Percentiles rank a stretch among this genome's conserved stretches.
phyloP scores from a whole-genome alignment of 2,797 vertebrate genomes.

The Borostomias antarcticus region DNA sequence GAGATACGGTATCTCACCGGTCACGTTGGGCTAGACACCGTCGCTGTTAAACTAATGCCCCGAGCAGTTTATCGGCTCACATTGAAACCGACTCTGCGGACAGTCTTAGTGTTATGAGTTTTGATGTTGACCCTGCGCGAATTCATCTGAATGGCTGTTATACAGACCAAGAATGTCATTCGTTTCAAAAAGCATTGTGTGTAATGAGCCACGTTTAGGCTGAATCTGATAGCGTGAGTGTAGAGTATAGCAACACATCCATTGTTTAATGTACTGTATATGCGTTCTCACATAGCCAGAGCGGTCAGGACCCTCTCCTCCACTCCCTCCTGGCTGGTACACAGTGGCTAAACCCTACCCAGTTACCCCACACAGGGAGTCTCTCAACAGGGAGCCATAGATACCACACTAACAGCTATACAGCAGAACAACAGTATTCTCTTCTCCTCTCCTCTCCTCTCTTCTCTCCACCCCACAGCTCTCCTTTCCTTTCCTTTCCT shows the following conservation, averaged over 20 bases:
- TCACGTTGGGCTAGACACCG: conserved; percentile 17
- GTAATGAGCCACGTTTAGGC: background rate
- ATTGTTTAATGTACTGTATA: background rate
- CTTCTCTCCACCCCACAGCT: no score
- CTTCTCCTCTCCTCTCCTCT: conserved; percentile 13
- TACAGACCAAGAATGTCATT: background rate
- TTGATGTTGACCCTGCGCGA: conserved; percentile 28
- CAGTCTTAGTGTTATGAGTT: background rate
- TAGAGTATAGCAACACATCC: conserved; percentile 28
- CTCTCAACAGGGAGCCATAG: conserved; percentile 22
- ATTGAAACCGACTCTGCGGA: background rate
- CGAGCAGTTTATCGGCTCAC: conserved; percentile 1
- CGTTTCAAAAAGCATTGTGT: background rate
- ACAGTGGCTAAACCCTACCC: conserved; percentile 39
- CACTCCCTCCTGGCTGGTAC: conserved; percentile 36
- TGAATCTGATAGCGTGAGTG: background rate
- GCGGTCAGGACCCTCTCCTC: conserved; percentile 36
- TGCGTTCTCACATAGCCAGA: conserved; percentile 15
- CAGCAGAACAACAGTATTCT: conserved; percentile 15
- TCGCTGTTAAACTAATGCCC: conserved; percentile 26
- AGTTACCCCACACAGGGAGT: conserved; percentile 27
- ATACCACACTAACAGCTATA: conserved; percentile 45
- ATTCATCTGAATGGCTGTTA: conserved; percentile 1
- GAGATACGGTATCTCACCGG: conserved; percentile 21
- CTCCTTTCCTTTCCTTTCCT: no score